Evolutionary conservation across 2,888 invertebrate species (phyloP).

Genomic region (Arge pagana): DNA sequence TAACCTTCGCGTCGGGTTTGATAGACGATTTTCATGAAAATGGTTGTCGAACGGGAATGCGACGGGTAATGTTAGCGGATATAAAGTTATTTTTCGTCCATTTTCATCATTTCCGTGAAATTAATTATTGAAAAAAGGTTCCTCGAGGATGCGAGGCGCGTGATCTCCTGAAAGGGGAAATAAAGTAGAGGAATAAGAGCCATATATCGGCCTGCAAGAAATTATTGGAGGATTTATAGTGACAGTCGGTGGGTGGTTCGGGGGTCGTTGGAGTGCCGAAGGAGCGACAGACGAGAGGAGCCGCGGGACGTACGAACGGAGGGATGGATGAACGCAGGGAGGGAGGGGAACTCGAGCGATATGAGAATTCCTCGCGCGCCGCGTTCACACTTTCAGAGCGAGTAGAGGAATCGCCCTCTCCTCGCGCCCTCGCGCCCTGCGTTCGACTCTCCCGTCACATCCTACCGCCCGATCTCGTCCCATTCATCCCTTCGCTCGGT

Average conservation of each 20-base stretch:
- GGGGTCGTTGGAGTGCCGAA: not conserved
- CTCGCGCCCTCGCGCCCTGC: not conserved
- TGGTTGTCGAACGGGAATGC: no score
- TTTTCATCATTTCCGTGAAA: no score
- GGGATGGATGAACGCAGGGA: not conserved
- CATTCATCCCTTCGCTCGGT: not conserved
- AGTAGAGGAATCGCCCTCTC: slow-evolving; percentile 16
- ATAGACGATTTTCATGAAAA: no score
- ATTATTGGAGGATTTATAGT: slow-evolving; percentile 23
- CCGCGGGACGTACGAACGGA: not conserved
- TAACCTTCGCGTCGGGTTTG: no score
- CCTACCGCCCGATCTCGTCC: not conserved
- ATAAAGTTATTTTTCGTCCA: no score
- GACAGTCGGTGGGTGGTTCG: slow-evolving; percentile 9
- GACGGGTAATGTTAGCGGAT: no score
- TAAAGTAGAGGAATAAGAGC: slow-evolving; percentile 19
- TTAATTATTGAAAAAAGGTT: no score
- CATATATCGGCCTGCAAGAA: slow-evolving; percentile 19
- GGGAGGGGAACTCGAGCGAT: slow-evolving; percentile 15
- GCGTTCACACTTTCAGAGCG: slow-evolving; percentile 21
- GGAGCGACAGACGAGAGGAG: not conserved
- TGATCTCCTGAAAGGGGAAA: slow-evolving; percentile 13
- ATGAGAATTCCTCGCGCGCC: slow-evolving; percentile 24
- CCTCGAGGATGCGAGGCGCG: no score
- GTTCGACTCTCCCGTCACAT: not conserved